A percentile compares a stretch with the other conserved stretches of the same genome.
phyloP scores from a whole-genome alignment of 2,113 vertebrate genomes.

The Entelurus aequoreus region DNA sequence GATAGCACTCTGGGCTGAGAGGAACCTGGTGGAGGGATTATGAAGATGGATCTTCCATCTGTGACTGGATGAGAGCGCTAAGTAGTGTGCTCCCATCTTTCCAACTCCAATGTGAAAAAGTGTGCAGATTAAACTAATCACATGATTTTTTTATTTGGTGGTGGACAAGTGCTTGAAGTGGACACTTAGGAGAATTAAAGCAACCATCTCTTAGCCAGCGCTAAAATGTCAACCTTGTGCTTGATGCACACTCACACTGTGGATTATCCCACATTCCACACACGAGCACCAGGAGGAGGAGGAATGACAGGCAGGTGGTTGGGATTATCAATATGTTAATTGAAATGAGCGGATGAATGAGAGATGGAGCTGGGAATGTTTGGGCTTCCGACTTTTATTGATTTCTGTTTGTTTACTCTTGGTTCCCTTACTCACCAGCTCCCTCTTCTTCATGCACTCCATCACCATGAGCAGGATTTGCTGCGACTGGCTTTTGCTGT shows the following conservation, averaged over 20 bases:
- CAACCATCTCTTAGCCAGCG: constrained; percentile 12
- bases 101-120: constrained; percentile 51
- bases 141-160: constrained; percentile 36
- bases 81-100: constrained; percentile 45
- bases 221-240: constrained; percentile 1
- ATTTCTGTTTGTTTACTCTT: neutral
- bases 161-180: constrained; percentile 6
- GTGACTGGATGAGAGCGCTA: constrained; percentile 39
- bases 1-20: constrained; percentile 36
- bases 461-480: constrained; percentile 88
- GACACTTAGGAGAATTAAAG: constrained; percentile 37
- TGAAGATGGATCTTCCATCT: constrained; percentile 58
- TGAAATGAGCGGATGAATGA: constrained; percentile 56
- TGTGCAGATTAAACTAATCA: constrained; percentile 50
- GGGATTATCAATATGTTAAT: constrained; percentile 55
- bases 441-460: constrained; percentile 98
- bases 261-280: constrained; percentile 28
- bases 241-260: neutral
- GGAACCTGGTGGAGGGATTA: constrained; percentile 54
- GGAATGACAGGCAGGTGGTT: constrained; percentile 32
- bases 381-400: constrained; percentile 62
- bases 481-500: constrained; percentile 85
- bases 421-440: constrained; percentile 81
- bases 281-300: constrained; percentile 24
- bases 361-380: constrained; percentile 46